Conservation (phyloP, 2,113 vertebrate species). For the Alethe castanea region DNA sequence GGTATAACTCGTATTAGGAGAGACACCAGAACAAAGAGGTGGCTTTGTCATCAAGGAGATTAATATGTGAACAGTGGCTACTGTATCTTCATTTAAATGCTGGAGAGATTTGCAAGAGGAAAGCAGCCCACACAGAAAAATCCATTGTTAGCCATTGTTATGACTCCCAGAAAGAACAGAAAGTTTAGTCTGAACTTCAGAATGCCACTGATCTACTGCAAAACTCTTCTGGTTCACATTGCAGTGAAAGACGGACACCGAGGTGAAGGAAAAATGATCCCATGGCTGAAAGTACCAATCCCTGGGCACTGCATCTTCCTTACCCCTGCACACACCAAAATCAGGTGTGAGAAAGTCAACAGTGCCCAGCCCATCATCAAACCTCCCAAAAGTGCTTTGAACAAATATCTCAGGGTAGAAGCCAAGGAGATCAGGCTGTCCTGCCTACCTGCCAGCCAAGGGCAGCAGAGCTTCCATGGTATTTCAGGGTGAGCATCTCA, state of each 20-base stretch:
- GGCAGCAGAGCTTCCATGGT: background rate
- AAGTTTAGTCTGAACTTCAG: slow-evolving; percentile 29
- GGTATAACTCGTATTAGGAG: slow-evolving; percentile 32
- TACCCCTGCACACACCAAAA: background rate
- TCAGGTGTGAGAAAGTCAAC: background rate
- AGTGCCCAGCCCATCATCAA: background rate
- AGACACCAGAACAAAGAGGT: slow-evolving; percentile 54
- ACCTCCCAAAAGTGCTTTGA: background rate
- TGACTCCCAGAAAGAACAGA: slow-evolving; percentile 30
- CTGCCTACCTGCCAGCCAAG: background rate
- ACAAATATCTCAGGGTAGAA: background rate
- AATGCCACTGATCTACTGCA: background rate
- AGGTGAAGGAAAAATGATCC: background rate
- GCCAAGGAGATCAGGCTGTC: background rate
- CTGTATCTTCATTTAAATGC: slow-evolving; percentile 55
- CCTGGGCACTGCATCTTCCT: background rate
- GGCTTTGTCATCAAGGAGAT: slow-evolving; percentile 63
- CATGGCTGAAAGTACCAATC: slow-evolving; percentile 29
- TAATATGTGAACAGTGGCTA: slow-evolving; percentile 52
- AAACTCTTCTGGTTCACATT: background rate
- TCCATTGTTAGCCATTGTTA: slow-evolving; percentile 28
- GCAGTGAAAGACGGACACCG: background rate
- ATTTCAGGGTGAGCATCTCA: background rate
- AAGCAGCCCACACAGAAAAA: slow-evolving; percentile 43
- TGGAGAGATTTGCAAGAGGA: slow-evolving; percentile 37